These are phyloP conservation scores for Umimayanthus chanpuru DNA, from an alignment of 92 coral and sea anemone genomes.

Conservation along the genomic window DNA sequence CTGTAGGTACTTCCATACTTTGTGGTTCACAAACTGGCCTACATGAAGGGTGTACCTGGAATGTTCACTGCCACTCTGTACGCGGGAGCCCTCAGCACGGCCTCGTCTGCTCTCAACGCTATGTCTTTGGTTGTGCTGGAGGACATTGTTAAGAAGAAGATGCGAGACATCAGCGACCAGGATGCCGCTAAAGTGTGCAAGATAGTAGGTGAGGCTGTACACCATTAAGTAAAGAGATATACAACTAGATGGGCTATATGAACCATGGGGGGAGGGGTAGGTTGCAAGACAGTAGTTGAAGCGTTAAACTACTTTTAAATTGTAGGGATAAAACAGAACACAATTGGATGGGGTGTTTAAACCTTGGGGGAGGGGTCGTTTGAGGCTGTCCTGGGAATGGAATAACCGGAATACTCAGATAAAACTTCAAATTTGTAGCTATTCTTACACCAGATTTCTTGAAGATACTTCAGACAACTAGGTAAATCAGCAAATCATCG, in stretches of 20 bases:
- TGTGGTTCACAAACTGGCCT: no score
- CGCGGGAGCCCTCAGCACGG: slow-evolving; percentile 97
- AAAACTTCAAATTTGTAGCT: no score
- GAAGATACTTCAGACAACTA: no score
- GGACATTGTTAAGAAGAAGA: slow-evolving; percentile 81
- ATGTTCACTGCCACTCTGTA: slow-evolving; percentile 91
- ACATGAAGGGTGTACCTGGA: slow-evolving; percentile 59
- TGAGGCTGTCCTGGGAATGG: no score
- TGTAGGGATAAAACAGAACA: not conserved
- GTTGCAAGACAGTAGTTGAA: slow-evolving; percentile 80
- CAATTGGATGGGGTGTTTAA: not conserved
- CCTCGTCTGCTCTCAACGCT: slow-evolving; percentile 93
- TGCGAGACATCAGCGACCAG: slow-evolving; percentile 74
- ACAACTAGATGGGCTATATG: no score
- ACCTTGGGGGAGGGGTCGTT: no score
- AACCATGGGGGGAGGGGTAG: no score
- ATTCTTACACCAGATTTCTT: no score
- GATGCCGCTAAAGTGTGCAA: slow-evolving; percentile 94
- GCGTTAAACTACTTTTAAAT: not conserved
- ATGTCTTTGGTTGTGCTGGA: slow-evolving; percentile 87
- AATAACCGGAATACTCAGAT: no score
- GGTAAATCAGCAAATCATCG: no score
- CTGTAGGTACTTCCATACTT: no score
- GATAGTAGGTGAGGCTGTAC: slow-evolving; percentile 63
- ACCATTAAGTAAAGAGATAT: no score